phyloP scores from a whole-genome alignment of 1,140 invertebrate species.

The Scaptomyza hsui region DNA sequence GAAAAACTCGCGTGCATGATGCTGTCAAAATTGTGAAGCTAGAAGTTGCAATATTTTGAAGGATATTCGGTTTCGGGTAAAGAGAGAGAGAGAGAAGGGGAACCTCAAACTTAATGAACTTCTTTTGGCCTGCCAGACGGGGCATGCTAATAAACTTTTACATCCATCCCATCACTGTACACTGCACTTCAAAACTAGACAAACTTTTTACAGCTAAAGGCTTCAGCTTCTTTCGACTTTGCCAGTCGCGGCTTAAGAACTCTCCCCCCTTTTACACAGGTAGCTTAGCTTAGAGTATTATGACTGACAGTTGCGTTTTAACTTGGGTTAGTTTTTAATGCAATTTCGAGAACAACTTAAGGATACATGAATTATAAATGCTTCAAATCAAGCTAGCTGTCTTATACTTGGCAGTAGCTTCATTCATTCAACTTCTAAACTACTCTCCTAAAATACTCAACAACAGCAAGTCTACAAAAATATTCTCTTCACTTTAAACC shows the following conservation, averaged over 20 bases:
- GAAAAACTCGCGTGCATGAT: slow-evolving; percentile 11
- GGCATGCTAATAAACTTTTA: slow-evolving; percentile 59
- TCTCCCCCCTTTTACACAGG: slow-evolving; percentile 25
- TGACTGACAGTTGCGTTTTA: no score
- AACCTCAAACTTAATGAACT: slow-evolving; percentile 49
- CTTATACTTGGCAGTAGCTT: no score
- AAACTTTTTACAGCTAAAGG: slow-evolving; percentile 34
- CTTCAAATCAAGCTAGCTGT: not conserved
- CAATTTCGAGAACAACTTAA: no score
- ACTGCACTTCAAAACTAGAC: slow-evolving; percentile 9
- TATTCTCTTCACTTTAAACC: not conserved
- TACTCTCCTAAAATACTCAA: not conserved
- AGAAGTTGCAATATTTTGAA: slow-evolving; percentile 62
- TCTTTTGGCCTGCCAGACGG: not conserved
- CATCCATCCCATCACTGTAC: no score
- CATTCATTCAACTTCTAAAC: not conserved
- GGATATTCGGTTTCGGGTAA: slow-evolving; percentile 5
- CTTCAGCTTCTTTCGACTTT: slow-evolving; percentile 1
- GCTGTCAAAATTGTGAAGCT: slow-evolving; percentile 34
- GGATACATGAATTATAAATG: no score
- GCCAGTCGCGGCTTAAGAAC: slow-evolving; percentile 35
- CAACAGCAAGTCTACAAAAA: not conserved
- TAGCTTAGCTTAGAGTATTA: slow-evolving; percentile 24
- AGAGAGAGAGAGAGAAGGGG: not conserved
- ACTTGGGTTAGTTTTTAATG: no score